Conservation (phyloP, 2,113 vertebrate genomes). For the Psilopsiagon aymara region DNA sequence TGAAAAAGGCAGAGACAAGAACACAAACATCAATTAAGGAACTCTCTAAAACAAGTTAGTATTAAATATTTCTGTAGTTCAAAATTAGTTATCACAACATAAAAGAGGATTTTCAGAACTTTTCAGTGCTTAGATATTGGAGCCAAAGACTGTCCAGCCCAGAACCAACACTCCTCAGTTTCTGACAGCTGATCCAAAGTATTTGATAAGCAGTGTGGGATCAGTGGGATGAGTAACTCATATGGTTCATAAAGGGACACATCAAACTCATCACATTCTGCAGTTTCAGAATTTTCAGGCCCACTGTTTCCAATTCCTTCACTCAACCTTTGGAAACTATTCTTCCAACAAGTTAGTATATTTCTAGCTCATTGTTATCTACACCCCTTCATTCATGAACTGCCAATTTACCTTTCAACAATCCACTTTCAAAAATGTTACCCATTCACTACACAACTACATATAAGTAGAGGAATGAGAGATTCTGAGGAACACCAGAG, state of each 20-base stretch:
- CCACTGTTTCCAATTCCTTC: neutral
- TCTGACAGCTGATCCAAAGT: neutral
- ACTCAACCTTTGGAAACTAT: neutral
- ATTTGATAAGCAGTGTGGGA: neutral
- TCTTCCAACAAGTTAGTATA: neutral
- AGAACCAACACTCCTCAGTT: neutral
- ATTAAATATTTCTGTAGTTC: neutral
- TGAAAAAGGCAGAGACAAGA: neutral
- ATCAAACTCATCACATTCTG: neutral
- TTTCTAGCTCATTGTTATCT: neutral
- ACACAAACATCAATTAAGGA: neutral
- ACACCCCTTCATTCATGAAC: neutral
- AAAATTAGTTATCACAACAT: neutral
- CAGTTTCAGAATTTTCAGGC: neutral
- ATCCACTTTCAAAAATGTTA: neutral
- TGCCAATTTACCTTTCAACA: neutral
- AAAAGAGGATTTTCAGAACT: neutral
- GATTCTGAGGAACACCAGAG: neutral
- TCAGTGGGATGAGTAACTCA: neutral
- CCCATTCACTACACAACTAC: no score
- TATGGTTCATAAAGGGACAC: neutral
- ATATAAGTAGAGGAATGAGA: fast-evolving
- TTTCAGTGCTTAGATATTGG: fast-evolving
- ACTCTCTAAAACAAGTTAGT: neutral
- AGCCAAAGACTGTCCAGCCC: fast-evolving